These are phyloP conservation scores for Hemithea aestivaria DNA, from an alignment of 2,888 invertebrate species.

Conservation along the genomic window DNA sequence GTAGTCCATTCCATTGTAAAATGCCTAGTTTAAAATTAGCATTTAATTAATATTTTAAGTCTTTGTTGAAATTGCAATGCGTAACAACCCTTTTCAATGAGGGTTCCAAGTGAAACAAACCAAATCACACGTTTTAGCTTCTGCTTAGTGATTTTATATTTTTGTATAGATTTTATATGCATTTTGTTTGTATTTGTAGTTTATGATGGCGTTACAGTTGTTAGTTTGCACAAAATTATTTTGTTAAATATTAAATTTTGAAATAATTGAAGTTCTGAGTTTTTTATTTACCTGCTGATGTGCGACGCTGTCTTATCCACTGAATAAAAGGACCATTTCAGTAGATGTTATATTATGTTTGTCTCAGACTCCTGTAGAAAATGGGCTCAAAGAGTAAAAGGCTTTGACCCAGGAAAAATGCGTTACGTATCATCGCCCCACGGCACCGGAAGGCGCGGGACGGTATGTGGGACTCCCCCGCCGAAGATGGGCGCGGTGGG, in stretches of 20 bases:
- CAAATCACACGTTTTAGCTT: conserved; percentile 20
- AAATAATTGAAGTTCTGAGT: conserved; percentile 30
- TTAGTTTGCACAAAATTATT: conserved; percentile 65
- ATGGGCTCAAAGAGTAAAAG: no score
- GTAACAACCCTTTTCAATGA: not conserved
- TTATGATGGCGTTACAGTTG: conserved; percentile 70
- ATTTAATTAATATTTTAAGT: not conserved
- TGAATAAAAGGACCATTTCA: no score
- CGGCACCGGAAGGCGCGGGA: no score
- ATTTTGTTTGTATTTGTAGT: conserved; percentile 74
- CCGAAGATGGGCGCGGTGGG: no score
- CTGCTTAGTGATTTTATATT: conserved; percentile 20
- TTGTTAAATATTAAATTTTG: conserved; percentile 67
- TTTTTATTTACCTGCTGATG: not conserved
- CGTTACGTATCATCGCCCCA: no score
- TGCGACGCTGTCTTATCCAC: no score
- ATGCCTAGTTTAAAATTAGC: not conserved
- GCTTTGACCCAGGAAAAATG: no score
- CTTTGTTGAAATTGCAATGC: conserved; percentile 5
- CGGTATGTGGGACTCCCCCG: no score
- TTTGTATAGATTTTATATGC: conserved; percentile 51
- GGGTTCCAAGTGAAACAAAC: conserved; percentile 12
- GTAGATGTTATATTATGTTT: no score
- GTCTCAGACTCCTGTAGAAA: no score
- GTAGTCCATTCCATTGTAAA: conserved; percentile 11